These are phyloP conservation scores for Riparia riparia DNA, from an alignment of 2,113 vertebrate species.

Conservation along the genomic window DNA sequence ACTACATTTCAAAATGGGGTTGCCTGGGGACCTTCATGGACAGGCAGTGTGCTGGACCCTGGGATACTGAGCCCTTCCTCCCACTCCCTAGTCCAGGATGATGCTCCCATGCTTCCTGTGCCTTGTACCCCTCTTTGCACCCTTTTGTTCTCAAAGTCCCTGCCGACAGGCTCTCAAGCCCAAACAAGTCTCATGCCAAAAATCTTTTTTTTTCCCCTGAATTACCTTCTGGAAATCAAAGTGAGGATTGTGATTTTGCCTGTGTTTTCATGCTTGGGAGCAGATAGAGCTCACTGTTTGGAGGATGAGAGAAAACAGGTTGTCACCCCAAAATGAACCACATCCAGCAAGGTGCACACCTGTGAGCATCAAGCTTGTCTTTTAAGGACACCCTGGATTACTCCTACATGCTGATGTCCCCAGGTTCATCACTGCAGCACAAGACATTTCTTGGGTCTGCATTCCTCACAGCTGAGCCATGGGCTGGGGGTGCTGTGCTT, in stretches of 20 bases:
- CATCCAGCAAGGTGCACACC: background rate
- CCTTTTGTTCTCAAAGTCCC: background rate
- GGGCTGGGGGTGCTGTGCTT: fast-evolving
- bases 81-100: background rate
- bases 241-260: background rate
- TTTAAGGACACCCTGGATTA: background rate
- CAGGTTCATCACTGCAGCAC: fast-evolving
- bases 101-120: background rate
- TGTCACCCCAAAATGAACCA: background rate
- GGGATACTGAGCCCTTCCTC: background rate
- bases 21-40: fast-evolving
- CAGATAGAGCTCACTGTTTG: fast-evolving
- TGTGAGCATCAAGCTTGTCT: background rate
- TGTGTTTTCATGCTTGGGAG: background rate
- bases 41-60: fast-evolving
- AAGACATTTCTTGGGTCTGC: fast-evolving
- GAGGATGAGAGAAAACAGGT: background rate
- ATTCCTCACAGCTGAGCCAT: background rate
- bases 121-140: background rate
- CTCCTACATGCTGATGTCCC: background rate
- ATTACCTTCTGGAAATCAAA: background rate
- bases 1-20: fast-evolving
- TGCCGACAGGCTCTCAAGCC: background rate
- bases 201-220: background rate
- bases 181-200: background rate